Evolutionary conservation across 2,888 invertebrate genomes (phyloP), one percentile per base, ranked within the genome.

Genomic region (Dastarcus helophoroides): DNA sequence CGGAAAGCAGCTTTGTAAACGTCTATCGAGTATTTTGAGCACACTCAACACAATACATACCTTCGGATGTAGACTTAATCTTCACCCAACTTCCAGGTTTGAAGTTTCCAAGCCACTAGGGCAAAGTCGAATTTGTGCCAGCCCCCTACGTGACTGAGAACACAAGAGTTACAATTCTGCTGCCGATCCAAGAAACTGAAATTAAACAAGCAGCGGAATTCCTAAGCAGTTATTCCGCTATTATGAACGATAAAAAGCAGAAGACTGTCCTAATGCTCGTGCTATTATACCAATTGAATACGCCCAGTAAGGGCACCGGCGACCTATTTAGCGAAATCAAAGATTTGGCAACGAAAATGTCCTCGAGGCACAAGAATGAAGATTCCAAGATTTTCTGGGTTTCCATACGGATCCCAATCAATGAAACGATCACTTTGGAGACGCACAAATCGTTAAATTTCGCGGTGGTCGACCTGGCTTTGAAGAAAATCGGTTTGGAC

Each of bases 71-170:
- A n/a, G n/a, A 11, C 27, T 27, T 11, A 4, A n/a, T n/a, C n/a
- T n/a, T n/a, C n/a, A n/a, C n/a, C n/a, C n/a, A n/a, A n/a, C n/a
- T 38, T 13, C 38, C 32, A 74, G 84, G 48, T 70, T 90, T 42
- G 79, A 90, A 64, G 72, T 84, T 22, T 76, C 79, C 30, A 83
- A 93, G 41, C 81, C 86, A 8, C 64, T 95, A 32, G 89, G n/a
- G 89, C 9, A 76, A 79, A 35, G 84, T 90, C 5, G 89, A 94
- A 54, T 76, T 95, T 35, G 73, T 93, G 21, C 80, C 85, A 2
- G 85, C 90, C 55, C 94, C 93, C 0, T 95, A 94, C 63, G 94
- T 95, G 2, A 95, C 94, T 0, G 95, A 97, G 68, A 86, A 81
- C 59, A 79, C 82, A 4, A 69, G 85, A 41, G 71, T 94, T 3